Evolutionary conservation across 2,888 invertebrate genomes (phyloP), one percentile per base, ranked within the genome.

Genomic region (Lasioglossum leucozonium): DNA sequence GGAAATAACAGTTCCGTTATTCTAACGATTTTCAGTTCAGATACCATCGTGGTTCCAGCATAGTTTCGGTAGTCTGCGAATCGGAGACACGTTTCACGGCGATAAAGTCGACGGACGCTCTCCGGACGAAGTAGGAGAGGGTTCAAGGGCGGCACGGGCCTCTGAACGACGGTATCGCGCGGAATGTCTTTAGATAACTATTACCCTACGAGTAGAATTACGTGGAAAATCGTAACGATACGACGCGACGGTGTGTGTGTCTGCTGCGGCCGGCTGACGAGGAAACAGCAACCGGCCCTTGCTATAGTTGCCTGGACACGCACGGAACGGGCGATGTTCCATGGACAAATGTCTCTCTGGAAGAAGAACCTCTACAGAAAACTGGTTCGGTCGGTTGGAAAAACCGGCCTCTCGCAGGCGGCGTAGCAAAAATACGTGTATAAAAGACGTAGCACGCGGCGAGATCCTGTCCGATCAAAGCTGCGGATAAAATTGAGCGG

Each of bases 401-500:
- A 65, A 22, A 65, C 30, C 30, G 34, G 6, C 65, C 16, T 18
- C 6, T 18, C 6, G 42, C 18, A 42, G 22, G 16, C 65, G 22
- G 16, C 26, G 37, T 62, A 44, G 18, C n/a, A 72, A 72, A n/a
- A 72, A 30, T 16, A n/a, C 69, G 77, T 13, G 11, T 40, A 79
- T 71, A 65, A 4, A 65, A 44, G 10, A 40, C 26, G 47, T 26
- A 58, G 10, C 40, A 30, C 18, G 58, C 71, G 37, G 1, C 34
- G 11, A 34, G 34, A 11, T 30, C 34, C 62, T n/a, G 40, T 67
- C 37, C 47, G 76, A 81, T 91, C 85, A 91, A 44, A 91, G 83
- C 80, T 95, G 94, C 4, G 95, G 95, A 90, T 95, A 94, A 40
- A 95, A 96, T 92, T 96, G 96, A n/a, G 96, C 96, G 26, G 96